Conservation (phyloP, 2,113 vertebrate genomes). For the Ornithorhynchus anatinus region DNA sequence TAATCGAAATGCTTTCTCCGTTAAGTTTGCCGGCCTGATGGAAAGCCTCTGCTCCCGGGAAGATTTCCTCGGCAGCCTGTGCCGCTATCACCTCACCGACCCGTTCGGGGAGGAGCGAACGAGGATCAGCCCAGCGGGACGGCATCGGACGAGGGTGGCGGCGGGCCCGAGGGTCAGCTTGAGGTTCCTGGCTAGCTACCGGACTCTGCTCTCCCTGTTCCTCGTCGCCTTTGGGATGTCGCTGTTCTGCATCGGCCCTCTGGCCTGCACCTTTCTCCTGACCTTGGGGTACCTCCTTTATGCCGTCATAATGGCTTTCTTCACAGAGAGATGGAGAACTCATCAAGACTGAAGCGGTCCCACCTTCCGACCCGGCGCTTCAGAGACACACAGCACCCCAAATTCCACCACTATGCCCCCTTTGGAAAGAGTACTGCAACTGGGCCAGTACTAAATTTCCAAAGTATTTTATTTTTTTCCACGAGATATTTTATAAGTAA, state of each 20-base stretch:
- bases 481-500: too few relatives aligned
- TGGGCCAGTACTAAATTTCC: too few relatives aligned
- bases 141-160: neutral
- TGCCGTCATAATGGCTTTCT: constrained; percentile 74
- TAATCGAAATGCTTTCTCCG: too few relatives aligned
- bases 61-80: constrained; percentile 83
- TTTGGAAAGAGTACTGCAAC: too few relatives aligned
- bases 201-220: constrained; percentile 76
- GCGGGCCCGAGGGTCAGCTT: constrained; percentile 81
- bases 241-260: constrained; percentile 74
- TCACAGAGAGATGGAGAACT: constrained; percentile 74
- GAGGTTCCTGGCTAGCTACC: constrained; percentile 88
- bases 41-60: constrained; percentile 78
- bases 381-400: too few relatives aligned
- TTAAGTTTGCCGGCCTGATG: constrained; percentile 85
- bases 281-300: constrained; percentile 72
- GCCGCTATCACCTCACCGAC: constrained; percentile 79
- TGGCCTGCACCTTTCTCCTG: constrained; percentile 75
- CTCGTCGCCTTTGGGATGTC: constrained; percentile 75
- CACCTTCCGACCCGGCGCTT: too few relatives aligned
- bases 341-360: constrained; percentile 67
- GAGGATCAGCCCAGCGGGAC: constrained; percentile 64
- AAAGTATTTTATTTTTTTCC: too few relatives aligned
- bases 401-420: too few relatives aligned
- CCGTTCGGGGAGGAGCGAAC: neutral